Percentiles rank a stretch among this genome's conserved stretches.
Conservation (phyloP, 2,888 invertebrate species). For the Lumbricus terrestris region DNA sequence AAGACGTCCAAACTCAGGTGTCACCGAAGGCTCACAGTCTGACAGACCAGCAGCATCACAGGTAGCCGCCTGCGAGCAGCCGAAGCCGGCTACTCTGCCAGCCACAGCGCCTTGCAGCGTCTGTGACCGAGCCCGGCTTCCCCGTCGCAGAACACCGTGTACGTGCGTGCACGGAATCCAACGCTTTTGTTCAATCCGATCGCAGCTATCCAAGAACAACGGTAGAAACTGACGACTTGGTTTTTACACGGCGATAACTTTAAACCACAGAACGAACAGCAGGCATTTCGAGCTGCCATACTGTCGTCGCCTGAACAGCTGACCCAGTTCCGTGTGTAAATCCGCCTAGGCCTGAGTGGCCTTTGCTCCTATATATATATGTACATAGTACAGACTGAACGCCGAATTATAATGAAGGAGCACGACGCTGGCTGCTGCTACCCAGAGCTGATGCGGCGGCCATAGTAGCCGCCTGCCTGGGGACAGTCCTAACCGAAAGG, state of each 20-base stretch:
- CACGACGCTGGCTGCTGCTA: background rate
- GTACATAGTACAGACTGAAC: background rate
- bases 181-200: background rate
- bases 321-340: background rate
- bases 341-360: background rate
- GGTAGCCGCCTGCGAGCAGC: too few relatives aligned
- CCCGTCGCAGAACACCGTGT: background rate
- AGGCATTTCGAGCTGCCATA: background rate
- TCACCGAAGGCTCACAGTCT: too few relatives aligned
- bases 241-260: background rate
- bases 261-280: background rate
- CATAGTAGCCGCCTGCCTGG: background rate
- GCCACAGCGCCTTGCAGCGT: background rate
- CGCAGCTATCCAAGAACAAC: too few relatives aligned
- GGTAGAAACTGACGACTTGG: background rate
- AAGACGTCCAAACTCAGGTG: background rate
- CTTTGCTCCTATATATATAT: background rate
- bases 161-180: background rate
- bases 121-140: background rate
- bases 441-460: too few relatives aligned
- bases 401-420: background rate
- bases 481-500: background rate
- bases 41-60: background rate
- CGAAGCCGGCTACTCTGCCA: too few relatives aligned
- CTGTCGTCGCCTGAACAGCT: background rate